Percentiles rank a stretch among this genome's conserved stretches.
Conservation (phyloP, 2,888 invertebrate species). For the Priocnemis perturbator region DNA sequence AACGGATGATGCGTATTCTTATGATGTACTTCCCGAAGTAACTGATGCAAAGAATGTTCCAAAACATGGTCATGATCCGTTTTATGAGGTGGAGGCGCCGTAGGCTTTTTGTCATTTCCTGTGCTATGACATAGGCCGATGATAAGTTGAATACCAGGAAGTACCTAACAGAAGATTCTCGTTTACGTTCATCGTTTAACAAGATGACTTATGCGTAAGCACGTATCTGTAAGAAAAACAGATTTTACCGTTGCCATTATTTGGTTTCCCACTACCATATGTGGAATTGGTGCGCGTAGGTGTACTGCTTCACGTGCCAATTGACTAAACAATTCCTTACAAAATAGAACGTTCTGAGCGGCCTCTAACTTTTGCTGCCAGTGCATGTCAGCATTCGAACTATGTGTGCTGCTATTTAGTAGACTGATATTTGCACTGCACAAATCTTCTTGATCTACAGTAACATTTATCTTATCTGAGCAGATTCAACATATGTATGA, state of each 20-base stretch:
- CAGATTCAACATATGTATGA: slow-evolving; percentile 3
- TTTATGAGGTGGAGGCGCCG: slow-evolving; percentile 76
- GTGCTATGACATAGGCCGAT: slow-evolving; percentile 94
- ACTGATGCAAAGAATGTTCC: slow-evolving; percentile 96
- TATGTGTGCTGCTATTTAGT: slow-evolving; percentile 84
- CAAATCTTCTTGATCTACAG: slow-evolving; percentile 90
- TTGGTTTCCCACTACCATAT: slow-evolving; percentile 97
- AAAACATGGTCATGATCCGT: slow-evolving; percentile 96
- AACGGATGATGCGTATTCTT: slow-evolving; percentile 95
- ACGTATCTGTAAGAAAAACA: neutral
- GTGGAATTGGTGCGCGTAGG: slow-evolving; percentile 93
- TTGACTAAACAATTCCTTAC: slow-evolving; percentile 96
- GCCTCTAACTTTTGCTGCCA: slow-evolving; percentile 98
- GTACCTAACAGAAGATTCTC: slow-evolving; percentile 77
- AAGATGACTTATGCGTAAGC: slow-evolving; percentile 13
- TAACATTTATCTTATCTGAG: slow-evolving; percentile 6
- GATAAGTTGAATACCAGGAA: slow-evolving; percentile 94
- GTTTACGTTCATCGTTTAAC: neutral
- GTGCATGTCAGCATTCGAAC: slow-evolving; percentile 85
- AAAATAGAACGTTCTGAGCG: slow-evolving; percentile 97
- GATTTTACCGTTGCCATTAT: slow-evolving; percentile 94
- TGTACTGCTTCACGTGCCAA: slow-evolving; percentile 96
- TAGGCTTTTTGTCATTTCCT: slow-evolving; percentile 78
- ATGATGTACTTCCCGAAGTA: slow-evolving; percentile 93
- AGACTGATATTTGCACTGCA: slow-evolving; percentile 89